A percentile compares a stretch with the other conserved stretches of the same genome.
Conservation (phyloP, 2,113 vertebrate genomes). For the Podarcis cretensis region DNA sequence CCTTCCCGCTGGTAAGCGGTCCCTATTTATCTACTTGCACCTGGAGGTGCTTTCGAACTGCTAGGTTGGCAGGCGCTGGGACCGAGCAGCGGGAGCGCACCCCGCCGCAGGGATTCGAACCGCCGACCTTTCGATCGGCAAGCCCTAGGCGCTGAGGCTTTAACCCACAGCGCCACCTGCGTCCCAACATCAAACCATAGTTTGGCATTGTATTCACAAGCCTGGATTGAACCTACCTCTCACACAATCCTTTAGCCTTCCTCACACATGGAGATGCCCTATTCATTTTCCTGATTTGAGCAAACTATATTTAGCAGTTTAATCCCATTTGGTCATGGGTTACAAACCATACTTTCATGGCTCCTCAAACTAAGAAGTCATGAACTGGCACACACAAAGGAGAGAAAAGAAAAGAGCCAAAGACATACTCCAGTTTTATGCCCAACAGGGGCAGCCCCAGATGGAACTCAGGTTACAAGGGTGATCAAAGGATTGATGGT, state of each 20-base stretch:
- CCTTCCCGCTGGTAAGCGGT: no score
- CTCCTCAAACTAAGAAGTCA: background rate
- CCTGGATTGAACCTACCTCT: background rate
- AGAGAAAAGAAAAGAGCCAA: no score
- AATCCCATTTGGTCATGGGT: background rate
- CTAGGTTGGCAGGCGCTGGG: no score
- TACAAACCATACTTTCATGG: background rate
- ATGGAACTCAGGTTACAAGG: background rate
- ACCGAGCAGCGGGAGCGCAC: no score
- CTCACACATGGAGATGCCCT: background rate
- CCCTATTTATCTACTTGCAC: no score
- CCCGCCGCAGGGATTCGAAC: no score
- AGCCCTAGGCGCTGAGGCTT: no score
- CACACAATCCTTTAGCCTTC: background rate
- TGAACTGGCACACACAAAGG: background rate
- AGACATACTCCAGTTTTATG: background rate
- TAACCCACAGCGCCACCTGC: no score
- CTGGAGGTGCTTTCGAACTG: no score
- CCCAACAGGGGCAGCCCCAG: background rate
- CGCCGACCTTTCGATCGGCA: no score
- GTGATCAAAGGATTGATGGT: background rate
- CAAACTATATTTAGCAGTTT: background rate
- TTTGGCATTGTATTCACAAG: background rate
- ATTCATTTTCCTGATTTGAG: background rate
- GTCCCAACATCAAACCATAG: background rate